Conservation (phyloP, 2,888 invertebrate genomes). For the Oxyteleia sp. region DNA sequence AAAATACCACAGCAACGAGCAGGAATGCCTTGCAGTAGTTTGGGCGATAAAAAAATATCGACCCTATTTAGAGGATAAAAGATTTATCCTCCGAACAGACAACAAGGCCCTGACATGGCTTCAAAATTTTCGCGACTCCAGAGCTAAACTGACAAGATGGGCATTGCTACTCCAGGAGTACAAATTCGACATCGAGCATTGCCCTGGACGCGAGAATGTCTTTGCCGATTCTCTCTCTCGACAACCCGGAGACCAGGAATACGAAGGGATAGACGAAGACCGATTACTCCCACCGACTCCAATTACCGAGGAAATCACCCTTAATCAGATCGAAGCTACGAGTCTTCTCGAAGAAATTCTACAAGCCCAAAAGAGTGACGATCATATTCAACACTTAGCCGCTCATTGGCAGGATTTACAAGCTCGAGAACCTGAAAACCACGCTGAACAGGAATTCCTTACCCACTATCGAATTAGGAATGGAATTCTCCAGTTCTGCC, state of each 20-base stretch:
- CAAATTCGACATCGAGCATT: constrained; percentile 1
- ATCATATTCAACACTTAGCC: neutral
- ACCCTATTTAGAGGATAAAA: constrained; percentile 47
- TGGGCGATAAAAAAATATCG: constrained; percentile 56
- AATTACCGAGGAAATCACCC: neutral
- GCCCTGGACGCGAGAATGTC: neutral
- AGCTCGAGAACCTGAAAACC: too few species aligned
- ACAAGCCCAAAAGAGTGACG: neutral
- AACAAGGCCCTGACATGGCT: constrained; percentile 29
- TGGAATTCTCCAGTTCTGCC: neutral
- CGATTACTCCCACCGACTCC: neutral
- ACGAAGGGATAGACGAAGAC: constrained; percentile 7
- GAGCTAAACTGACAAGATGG: constrained; percentile 39
- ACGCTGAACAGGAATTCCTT: too few species aligned
- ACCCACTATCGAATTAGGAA: too few species aligned
- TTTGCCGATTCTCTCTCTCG: constrained; percentile 30
- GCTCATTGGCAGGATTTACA: too few species aligned
- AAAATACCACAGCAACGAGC: constrained; percentile 60
- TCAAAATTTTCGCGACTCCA: neutral
- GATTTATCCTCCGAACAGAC: constrained; percentile 13
- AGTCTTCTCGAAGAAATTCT: neutral
- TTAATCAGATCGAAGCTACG: too few species aligned
- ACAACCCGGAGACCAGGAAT: neutral
- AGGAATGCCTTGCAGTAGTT: constrained; percentile 32
- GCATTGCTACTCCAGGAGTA: constrained; percentile 11